phyloP scores from a whole-genome alignment of 2,888 invertebrate genomes.

The Branchellion lobata region DNA sequence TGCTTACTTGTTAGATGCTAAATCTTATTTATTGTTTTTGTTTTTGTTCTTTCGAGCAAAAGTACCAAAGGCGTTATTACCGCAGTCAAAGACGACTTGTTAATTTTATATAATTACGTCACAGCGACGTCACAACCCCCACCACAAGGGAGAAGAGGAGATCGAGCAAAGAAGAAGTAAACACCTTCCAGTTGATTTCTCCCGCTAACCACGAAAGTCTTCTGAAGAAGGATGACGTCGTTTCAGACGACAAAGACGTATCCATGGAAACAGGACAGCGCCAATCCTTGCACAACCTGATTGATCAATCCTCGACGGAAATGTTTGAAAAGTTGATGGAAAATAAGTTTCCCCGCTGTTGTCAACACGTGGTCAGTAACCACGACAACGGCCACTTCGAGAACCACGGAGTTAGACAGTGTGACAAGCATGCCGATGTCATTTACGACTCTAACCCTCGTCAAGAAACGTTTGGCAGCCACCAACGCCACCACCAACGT shows the following conservation, averaged over 20 bases:
- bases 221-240: background rate
- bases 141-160: conserved; percentile 1
- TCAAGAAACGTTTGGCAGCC: no score
- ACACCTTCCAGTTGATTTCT: background rate
- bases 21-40: no score
- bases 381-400: background rate
- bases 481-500: no score
- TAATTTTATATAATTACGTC: no score
- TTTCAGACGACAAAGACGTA: background rate
- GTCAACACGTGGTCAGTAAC: background rate
- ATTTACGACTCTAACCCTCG: no score
- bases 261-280: background rate
- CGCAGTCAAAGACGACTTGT: no score
- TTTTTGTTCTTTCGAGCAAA: no score
- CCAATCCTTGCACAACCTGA: background rate
- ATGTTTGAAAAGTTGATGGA: background rate
- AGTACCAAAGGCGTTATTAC: no score
- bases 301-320: background rate
- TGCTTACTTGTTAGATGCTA: no score
- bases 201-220: background rate
- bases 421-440: no score
- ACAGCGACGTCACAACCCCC: no score
- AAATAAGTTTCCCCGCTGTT: background rate
- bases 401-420: background rate
- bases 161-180: background rate